A percentile compares a stretch with the other conserved stretches of the same genome.
Evolutionary conservation across 2,888 invertebrate species (phyloP).

Genomic region (Heliconius sara): DNA sequence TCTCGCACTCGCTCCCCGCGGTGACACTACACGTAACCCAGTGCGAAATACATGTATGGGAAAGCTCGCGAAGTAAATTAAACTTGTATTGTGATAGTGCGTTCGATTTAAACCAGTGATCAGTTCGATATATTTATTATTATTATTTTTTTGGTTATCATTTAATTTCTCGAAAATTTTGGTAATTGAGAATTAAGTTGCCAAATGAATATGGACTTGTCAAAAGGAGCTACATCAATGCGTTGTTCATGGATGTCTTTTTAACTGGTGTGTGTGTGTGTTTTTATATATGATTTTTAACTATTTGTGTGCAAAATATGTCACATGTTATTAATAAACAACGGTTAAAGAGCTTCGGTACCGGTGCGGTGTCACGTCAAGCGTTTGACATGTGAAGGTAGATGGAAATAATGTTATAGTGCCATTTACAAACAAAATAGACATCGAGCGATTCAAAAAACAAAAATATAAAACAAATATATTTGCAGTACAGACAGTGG

Average conservation of each 20-base stretch:
- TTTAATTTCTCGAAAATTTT: constrained; percentile 55
- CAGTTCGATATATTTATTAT: constrained; percentile 39
- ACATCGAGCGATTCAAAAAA: not conserved
- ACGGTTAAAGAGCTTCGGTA: constrained; percentile 29
- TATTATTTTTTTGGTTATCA: not conserved
- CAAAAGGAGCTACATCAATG: constrained; percentile 80
- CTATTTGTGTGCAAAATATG: constrained; percentile 33
- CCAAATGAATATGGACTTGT: constrained; percentile 82
- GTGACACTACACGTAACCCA: constrained; percentile 60
- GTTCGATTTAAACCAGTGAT: constrained; percentile 64
- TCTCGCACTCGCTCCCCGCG: constrained; percentile 69
- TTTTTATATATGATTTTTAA: constrained; percentile 49
- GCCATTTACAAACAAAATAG: constrained; percentile 13
- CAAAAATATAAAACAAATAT: too few species aligned
- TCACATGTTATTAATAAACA: constrained; percentile 39
- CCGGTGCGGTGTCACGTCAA: constrained; percentile 38
- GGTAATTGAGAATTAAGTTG: constrained; percentile 63
- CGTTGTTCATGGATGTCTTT: constrained; percentile 84
- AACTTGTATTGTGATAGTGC: constrained; percentile 58
- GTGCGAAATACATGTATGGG: constrained; percentile 37
- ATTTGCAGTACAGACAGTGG: too few species aligned
- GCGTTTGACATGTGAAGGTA: constrained; percentile 45
- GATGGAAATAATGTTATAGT: constrained; percentile 31
- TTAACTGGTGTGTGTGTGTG: constrained; percentile 80
- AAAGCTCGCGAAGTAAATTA: constrained; percentile 35